Base-by-base conservation (phyloP, 2,888 invertebrate species). In the Nomada hirtipes region DNA sequence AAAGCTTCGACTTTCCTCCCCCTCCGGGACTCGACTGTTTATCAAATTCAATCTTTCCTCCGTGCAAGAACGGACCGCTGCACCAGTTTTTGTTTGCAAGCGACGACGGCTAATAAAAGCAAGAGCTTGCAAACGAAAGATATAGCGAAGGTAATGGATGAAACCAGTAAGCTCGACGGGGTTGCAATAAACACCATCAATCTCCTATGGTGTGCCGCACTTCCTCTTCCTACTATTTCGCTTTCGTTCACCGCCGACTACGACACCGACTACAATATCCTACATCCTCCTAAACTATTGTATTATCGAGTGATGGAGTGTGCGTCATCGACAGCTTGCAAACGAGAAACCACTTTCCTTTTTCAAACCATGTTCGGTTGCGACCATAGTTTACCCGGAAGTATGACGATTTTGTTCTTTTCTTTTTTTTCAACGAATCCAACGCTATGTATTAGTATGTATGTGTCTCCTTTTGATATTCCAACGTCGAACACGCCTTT, bases 171-270 rank as follows among this genome's bases (percentile, higher is more conserved):
- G 83, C 90, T 84, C 87, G 79, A 76, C 87, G 90, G 90, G 90
- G 87, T 83, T 75, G 84, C 88, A 89, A 90, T 89, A 89, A 89
- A 88, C 80, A 87, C 84, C 85, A 89, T 89, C 89, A 86, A 89
- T 89, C 89, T 90, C 90, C 89, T 82, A 85, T 77, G 84, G 88
- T 73, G 88, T 64, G 57, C 44, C 47, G 61, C 75, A 84, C 89
- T 88, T 88, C 84, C 85, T 88, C 77, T 83, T 89, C 78, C 77
- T 74, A 50, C 64, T 64, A 57, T 65, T 82, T 76, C 76, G 53
- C 55, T 29, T 2, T 29, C 59, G 52, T 36, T 53, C 42, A 11
- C 59, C 36, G 60, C 52, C 52, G 67, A 59, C 63, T 13, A 36
- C 36, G 36, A 7, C 36, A 55, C 36, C 36, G n/a, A 20, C 68